Evolutionary conservation across 2,113 vertebrate species (phyloP).

Genomic region (Cephalopterus ornatus): DNA sequence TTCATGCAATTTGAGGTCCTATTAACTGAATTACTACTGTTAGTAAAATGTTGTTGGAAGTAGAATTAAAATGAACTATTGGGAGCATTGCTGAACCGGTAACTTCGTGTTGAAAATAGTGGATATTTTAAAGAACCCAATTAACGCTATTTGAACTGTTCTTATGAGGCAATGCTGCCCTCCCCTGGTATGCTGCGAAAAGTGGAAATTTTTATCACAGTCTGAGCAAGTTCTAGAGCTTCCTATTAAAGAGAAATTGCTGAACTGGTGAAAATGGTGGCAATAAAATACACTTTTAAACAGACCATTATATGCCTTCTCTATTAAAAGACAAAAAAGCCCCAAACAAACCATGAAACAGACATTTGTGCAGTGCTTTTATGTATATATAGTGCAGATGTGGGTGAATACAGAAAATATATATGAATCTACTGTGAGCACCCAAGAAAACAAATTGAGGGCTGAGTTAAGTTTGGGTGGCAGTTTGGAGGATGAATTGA

Average conservation of each 20-base stretch:
- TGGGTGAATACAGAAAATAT: neutral
- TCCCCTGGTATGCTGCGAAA: neutral
- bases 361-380: neutral
- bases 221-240: neutral
- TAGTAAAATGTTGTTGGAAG: neutral
- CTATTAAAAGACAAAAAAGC: neutral
- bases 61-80: neutral
- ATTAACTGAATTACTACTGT: constrained; percentile 9
- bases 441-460: neutral
- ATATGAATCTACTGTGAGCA: neutral
- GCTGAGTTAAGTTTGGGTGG: neutral
- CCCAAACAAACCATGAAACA: neutral
- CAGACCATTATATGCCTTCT: neutral
- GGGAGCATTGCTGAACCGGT: neutral
- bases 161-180: constrained; percentile 41
- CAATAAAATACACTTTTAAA: neutral
- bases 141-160: neutral
- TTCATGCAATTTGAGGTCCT: neutral
- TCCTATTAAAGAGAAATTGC: neutral
- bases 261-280: neutral
- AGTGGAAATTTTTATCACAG: neutral
- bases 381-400: neutral
- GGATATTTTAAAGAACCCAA: neutral
- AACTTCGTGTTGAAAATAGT: neutral
- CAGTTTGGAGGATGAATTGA: neutral